Evolutionary conservation across 2,797 vertebrate species (phyloP).

Genomic region (Spondyliosoma cantharus): DNA sequence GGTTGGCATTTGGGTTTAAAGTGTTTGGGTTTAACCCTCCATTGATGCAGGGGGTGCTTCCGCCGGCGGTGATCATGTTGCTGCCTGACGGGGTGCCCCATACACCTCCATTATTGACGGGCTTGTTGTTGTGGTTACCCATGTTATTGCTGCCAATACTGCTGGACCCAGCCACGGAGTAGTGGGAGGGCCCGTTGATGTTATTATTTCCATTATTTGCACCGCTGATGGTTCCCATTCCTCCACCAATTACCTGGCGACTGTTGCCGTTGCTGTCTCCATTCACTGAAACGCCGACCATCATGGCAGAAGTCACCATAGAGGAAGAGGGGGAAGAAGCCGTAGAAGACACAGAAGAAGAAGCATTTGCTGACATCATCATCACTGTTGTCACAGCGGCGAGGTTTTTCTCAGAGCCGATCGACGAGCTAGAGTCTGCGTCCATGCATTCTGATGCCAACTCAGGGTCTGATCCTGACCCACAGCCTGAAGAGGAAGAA

Average conservation of each 20-base stretch:
- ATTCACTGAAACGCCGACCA: slow-evolving; percentile 74
- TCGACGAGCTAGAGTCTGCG: slow-evolving; percentile 92
- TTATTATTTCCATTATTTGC: slow-evolving; percentile 85
- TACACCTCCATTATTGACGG: slow-evolving; percentile 80
- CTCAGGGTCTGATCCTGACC: slow-evolving; percentile 91
- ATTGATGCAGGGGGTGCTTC: slow-evolving; percentile 88
- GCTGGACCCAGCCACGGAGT: slow-evolving; percentile 77
- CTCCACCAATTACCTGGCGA: slow-evolving; percentile 76
- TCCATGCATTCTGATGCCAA: slow-evolving; percentile 95
- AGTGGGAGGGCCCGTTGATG: slow-evolving; percentile 79
- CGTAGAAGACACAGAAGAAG: slow-evolving; percentile 75
- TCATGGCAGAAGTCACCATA: slow-evolving; percentile 69
- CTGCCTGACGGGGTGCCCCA: slow-evolving; percentile 89
- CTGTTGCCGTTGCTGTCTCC: slow-evolving; percentile 80
- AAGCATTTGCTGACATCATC: slow-evolving; percentile 81
- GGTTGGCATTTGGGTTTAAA: slow-evolving; percentile 97
- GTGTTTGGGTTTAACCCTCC: slow-evolving; percentile 94
- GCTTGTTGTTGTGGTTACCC: slow-evolving; percentile 89
- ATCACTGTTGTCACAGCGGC: slow-evolving; percentile 71
- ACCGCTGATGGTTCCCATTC: slow-evolving; percentile 79
- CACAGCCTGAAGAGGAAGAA: slow-evolving; percentile 81
- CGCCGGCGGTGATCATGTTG: slow-evolving; percentile 66
- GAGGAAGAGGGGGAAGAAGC: slow-evolving; percentile 69
- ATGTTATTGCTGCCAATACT: slow-evolving; percentile 92
- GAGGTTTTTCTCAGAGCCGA: slow-evolving; percentile 93